Base-by-base conservation (phyloP, 2,113 vertebrate species). In the Cyprinodon tularosa region DNA sequence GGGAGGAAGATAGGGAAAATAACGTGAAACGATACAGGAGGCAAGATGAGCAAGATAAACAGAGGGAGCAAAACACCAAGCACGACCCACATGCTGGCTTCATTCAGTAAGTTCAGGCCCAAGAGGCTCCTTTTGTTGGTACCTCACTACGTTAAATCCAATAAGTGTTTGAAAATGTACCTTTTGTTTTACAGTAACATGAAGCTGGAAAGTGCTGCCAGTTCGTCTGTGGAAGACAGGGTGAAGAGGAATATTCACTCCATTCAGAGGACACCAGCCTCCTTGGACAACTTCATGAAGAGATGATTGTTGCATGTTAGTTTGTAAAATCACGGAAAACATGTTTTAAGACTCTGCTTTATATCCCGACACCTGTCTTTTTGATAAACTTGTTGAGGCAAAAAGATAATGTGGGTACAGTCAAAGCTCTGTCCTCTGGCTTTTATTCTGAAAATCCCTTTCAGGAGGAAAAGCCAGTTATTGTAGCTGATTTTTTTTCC, bases 221-320 rank as follows among this genome's bases (percentile, higher is more conserved):
- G 94, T 1, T 98, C 97, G 2, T 96, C 94, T 0, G 76, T 99
- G 39, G 97, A 99, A 80, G 98, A 99, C 40, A 84, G 98, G 4
- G 96, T 99, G 59, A 99, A 97, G 75, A 95, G 98, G 71, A 99
- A 99, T 17, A 97, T 99, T 91, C 94, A 99, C 91, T 97, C 96
- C 72, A 95, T 99, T 4, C 98, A 99, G 89, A 96, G 98, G 71
- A 99, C 97, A 0, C 84, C 97, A 0, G 93, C 95, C 0, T 96
- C 97, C 11, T 69, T 98, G 87, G 97, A 99, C 70, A 98, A 96
- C 92, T 99, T 99, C 4, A 98, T 99, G 98, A 96, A 93, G 84
- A 94, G 96, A 94, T 98, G 76, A 93, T 71, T 57, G 8, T 9
- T 9, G 50, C 50, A 53, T 37, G 20, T 38, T 10, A 53, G 53